Percentiles rank a stretch among this genome's conserved stretches.
Conservation (phyloP, 2,888 invertebrate species). For the Drosophila picticornis region DNA sequence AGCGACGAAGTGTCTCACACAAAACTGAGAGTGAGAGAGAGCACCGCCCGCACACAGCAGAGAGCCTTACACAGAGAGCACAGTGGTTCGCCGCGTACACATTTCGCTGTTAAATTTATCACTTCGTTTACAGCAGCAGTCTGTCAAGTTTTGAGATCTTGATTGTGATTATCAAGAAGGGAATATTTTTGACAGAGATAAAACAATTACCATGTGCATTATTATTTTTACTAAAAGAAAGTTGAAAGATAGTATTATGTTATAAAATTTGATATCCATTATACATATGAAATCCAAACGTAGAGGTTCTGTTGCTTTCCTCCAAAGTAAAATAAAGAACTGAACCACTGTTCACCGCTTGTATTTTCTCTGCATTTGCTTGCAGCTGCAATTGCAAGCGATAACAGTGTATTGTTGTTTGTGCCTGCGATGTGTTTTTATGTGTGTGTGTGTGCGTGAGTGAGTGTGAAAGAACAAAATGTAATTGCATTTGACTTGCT, state of each 20-base stretch:
- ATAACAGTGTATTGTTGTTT: conserved; percentile 43
- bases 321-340: too few species aligned
- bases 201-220: background rate
- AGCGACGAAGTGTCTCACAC: conserved; percentile 52
- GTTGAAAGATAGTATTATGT: background rate
- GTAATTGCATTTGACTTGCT: conserved; percentile 53
- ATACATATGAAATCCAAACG: too few species aligned
- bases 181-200: background rate
- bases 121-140: background rate
- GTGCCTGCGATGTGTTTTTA: conserved; percentile 8
- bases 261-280: background rate
- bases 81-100: conserved; percentile 30
- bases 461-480: conserved; percentile 45
- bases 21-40: conserved; percentile 24
- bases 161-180: background rate
- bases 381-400: conserved; percentile 57
- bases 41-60: conserved; percentile 44
- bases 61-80: conserved; percentile 31
- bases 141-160: background rate
- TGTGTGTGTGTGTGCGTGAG: conserved; percentile 2
- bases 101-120: background rate
- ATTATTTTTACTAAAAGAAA: background rate
- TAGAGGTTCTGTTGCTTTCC: too few species aligned
- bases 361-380: conserved; percentile 34
- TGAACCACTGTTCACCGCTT: conserved; percentile 31